phyloP scores from a whole-genome alignment of 2,888 invertebrate species.

The Papilio gigon region DNA sequence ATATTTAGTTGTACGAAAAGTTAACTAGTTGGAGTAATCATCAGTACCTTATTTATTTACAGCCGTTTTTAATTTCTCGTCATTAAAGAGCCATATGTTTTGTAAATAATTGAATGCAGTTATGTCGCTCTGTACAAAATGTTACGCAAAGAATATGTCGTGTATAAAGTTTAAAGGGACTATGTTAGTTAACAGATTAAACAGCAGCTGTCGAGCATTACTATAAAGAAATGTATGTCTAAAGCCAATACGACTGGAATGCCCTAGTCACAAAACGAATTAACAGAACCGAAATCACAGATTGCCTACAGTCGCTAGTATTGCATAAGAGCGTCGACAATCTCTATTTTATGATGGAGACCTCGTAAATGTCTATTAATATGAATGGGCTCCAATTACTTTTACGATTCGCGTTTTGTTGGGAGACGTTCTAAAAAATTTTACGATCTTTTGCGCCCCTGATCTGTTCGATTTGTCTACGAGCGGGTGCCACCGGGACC shows the following conservation, averaged over 20 bases:
- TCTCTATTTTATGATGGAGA: constrained; percentile 79
- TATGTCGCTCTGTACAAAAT: not conserved
- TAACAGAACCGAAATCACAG: constrained; percentile 58
- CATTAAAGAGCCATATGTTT: not conserved
- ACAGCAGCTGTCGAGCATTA: not conserved
- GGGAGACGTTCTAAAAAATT: constrained; percentile 77
- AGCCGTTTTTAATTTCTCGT: not conserved
- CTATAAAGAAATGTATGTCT: constrained; percentile 21
- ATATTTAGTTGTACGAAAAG: not conserved
- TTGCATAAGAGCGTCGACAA: constrained; percentile 78
- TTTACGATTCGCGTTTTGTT: constrained; percentile 82
- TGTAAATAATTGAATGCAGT: too few relatives aligned
- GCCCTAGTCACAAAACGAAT: constrained; percentile 69
- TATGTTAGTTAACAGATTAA: not conserved
- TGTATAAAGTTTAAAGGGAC: not conserved
- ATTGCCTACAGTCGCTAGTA: constrained; percentile 63
- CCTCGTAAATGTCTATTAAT: constrained; percentile 83
- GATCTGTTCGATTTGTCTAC: constrained; percentile 64
- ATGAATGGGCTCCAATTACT: constrained; percentile 83
- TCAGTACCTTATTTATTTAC: not conserved
- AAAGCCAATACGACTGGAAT: constrained; percentile 54
- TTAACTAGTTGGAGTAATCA: not conserved
- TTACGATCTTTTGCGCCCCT: constrained; percentile 76
- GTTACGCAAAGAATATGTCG: not conserved
- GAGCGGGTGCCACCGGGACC: constrained; percentile 60